A percentile compares a stretch with the other conserved stretches of the same genome.
Conservation (phyloP, 1,140 invertebrate species). For the Drosophila prosaltans region DNA sequence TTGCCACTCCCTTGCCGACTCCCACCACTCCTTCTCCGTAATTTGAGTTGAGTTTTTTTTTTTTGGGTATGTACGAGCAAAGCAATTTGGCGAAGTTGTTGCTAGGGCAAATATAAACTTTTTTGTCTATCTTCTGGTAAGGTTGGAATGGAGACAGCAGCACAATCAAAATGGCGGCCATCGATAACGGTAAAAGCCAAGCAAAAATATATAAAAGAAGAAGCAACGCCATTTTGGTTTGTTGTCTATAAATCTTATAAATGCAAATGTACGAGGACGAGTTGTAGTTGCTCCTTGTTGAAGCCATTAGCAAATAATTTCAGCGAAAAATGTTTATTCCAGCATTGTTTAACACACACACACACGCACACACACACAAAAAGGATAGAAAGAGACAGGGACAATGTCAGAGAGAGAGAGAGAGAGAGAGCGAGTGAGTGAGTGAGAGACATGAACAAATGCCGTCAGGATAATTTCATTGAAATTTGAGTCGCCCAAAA, state of each 20-base stretch:
- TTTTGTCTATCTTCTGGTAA: slow-evolving; percentile 3
- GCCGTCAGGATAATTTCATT: slow-evolving; percentile 82
- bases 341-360: slow-evolving; percentile 56
- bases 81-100: slow-evolving; percentile 70
- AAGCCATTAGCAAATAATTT: slow-evolving; percentile 80
- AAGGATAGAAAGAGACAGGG: not conserved
- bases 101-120: slow-evolving; percentile 55
- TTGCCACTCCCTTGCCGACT: slow-evolving; percentile 1
- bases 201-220: not conserved
- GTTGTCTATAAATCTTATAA: slow-evolving; percentile 74
- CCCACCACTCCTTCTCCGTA: slow-evolving; percentile 34
- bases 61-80: slow-evolving; percentile 36
- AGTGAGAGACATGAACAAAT: slow-evolving; percentile 47
- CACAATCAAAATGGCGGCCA: slow-evolving; percentile 64
- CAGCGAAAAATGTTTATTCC: slow-evolving; percentile 73
- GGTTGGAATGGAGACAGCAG: slow-evolving; percentile 2
- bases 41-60: slow-evolving; percentile 58
- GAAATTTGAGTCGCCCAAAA: slow-evolving; percentile 76
- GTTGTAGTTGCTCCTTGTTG: slow-evolving; percentile 45
- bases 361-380: slow-evolving; percentile 27
- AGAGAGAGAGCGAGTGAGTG: not conserved
- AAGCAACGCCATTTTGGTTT: slow-evolving; percentile 65
- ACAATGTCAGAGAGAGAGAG: not conserved
- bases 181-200: slow-evolving; percentile 55
- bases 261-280: slow-evolving; percentile 64